Evolutionary conservation across 2,888 invertebrate species (phyloP).

Genomic region (Ectobius pallidus): DNA sequence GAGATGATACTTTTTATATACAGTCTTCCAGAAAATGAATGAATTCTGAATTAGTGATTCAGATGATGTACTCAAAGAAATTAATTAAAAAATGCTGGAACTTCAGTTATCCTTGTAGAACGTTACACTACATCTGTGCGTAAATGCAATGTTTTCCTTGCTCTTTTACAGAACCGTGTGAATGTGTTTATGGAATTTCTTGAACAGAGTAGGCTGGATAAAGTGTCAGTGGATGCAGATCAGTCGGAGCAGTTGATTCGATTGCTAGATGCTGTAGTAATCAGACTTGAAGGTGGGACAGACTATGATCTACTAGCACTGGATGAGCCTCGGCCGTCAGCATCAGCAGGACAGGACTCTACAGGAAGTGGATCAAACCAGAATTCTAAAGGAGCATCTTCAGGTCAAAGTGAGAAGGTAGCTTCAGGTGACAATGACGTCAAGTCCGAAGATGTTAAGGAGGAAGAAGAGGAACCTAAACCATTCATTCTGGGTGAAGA

Average conservation of each 20-base stretch:
- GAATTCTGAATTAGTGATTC: too few relatives aligned
- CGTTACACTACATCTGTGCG: too few relatives aligned
- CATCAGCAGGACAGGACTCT: neutral
- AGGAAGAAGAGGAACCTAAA: slow-evolving; percentile 49
- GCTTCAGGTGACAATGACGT: neutral
- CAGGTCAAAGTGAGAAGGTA: slow-evolving; percentile 25
- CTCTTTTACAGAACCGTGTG: slow-evolving; percentile 80
- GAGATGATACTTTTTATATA: too few relatives aligned
- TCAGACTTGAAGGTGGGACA: slow-evolving; percentile 92
- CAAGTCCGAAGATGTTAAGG: slow-evolving; percentile 32
- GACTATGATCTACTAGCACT: slow-evolving; percentile 86
- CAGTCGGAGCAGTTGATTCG: slow-evolving; percentile 77
- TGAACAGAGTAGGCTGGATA: slow-evolving; percentile 73
- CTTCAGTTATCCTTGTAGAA: too few relatives aligned
- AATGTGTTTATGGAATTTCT: slow-evolving; percentile 88
- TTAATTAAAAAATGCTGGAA: too few relatives aligned
- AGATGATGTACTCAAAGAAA: too few relatives aligned
- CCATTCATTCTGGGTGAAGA: slow-evolving; percentile 36
- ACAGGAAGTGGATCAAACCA: neutral
- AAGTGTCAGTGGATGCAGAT: slow-evolving; percentile 83
- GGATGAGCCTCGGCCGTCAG: slow-evolving; percentile 57
- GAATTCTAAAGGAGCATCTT: neutral
- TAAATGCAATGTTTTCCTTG: too few relatives aligned
- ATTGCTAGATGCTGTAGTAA: slow-evolving; percentile 94
- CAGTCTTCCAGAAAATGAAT: too few relatives aligned